Conservation (phyloP, 2,888 invertebrate species). For the Fissipunctia ypsillon region DNA sequence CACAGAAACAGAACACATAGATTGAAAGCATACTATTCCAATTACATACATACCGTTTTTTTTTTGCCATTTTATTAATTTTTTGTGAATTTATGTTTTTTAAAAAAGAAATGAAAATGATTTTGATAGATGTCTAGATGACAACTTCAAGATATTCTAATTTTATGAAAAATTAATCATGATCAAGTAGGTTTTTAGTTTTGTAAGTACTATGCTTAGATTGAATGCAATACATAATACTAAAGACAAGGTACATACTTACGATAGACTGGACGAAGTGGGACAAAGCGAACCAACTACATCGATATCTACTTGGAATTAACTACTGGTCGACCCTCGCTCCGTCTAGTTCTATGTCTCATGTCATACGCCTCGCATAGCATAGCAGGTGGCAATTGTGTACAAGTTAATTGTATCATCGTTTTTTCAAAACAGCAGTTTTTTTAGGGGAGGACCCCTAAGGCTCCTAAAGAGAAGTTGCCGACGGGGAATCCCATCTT, state of each 20-base stretch:
- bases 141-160: constrained; percentile 43
- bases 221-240: background rate
- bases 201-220: background rate
- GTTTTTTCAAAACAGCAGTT: background rate
- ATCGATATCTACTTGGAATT: background rate
- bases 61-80: constrained; percentile 72
- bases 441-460: too few relatives aligned
- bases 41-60: constrained; percentile 70
- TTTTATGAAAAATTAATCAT: constrained; percentile 46
- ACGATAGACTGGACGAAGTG: background rate
- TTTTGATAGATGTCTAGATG: constrained; percentile 59
- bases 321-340: background rate
- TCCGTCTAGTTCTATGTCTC: too few relatives aligned
- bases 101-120: constrained; percentile 40
- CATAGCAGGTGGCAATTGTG: too few relatives aligned
- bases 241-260: too few relatives aligned
- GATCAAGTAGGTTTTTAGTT: constrained; percentile 33
- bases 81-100: constrained; percentile 38
- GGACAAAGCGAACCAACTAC: too few relatives aligned
- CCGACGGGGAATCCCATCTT: background rate
- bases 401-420: background rate
- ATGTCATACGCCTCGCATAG: too few relatives aligned
- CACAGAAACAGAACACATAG: background rate
- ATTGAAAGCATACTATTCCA: constrained; percentile 22
- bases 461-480: background rate